Evolutionary conservation across 2,113 vertebrate genomes (phyloP), one percentile per base, ranked within the genome.

Genomic region (Scolopax mira): DNA sequence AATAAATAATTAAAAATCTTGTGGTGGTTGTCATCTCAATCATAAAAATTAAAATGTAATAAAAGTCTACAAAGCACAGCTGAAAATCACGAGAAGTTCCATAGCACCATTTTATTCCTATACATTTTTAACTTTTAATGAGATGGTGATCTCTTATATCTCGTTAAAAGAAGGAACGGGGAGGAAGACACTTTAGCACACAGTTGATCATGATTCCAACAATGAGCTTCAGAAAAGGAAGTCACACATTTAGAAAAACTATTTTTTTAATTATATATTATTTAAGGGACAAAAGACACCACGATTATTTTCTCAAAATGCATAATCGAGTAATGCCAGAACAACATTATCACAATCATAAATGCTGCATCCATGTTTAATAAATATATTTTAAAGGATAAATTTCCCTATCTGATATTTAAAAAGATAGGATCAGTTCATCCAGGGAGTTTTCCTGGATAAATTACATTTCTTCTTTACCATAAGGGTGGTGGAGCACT

Each of bases 51-150:
- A 77, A 93, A 97, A 96, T 85, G 52, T 69, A 96, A 85, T 58
- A 75, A 17, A 81, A 81, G 35, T 75, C 92, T 85, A 95, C 77
- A 95, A 96, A 96, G 71, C 44, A 85, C 46, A 95, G 75, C 60
- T 96, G 84, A 96, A 97, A 97, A 94, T 85, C 28, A 18, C 48
- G 57, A 94, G 52, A 93, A 71, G 55, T 91, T 90, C 73, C 41
- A 85, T 4, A 92, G 82, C 35, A 92, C 39, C 85, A 89, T 80
- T 97, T 96, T 82, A 94, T 94, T 94, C 77, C 75, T 92, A 70
- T 13, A 49, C 12, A 96, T 55, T 95, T 97, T 96, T 79, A 93
- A 97, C 96, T 96, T 95, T 88, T 97, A 97, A 97, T 97, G 79
- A 97, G 79, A 90, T 86, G 87, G 52, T 97, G 89, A 95, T 94